A percentile compares a stretch with the other conserved stretches of the same genome.
Conservation (phyloP, 2,113 vertebrate genomes). For the Anoplopoma fimbria region DNA sequence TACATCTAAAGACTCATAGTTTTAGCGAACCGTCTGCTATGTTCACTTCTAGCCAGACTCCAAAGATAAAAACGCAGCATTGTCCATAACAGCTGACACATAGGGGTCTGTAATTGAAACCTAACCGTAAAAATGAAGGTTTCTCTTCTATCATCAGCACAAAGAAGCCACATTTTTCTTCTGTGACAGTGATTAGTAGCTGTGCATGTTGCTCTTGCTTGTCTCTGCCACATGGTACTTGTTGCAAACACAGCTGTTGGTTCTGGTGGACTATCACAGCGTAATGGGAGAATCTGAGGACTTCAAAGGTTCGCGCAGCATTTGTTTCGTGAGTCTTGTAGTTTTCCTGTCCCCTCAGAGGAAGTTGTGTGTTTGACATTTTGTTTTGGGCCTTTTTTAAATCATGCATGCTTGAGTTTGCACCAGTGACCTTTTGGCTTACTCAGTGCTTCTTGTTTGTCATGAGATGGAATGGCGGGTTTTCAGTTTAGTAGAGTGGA, state of each 20-base stretch:
- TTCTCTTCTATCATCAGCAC: slow-evolving; percentile 27
- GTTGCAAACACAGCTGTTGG: slow-evolving; percentile 50
- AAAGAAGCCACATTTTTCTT: slow-evolving; percentile 5
- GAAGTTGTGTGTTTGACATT: slow-evolving; percentile 3
- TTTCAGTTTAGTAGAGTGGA: background rate
- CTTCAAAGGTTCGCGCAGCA: slow-evolving; percentile 31
- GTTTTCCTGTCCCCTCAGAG: slow-evolving; percentile 2
- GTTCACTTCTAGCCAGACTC: background rate
- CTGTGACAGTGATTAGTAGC: slow-evolving; percentile 38
- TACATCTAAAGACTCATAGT: background rate
- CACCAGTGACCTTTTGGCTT: slow-evolving; percentile 12
- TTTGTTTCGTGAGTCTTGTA: slow-evolving; percentile 21
- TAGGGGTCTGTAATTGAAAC: slow-evolving; percentile 25
- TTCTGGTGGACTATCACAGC: slow-evolving; percentile 20
- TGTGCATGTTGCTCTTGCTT: slow-evolving; percentile 8
- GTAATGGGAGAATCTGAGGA: background rate
- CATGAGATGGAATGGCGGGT: background rate
- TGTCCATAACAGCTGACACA: background rate
- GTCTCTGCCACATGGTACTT: slow-evolving; percentile 2
- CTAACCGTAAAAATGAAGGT: background rate
- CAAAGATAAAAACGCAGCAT: background rate
- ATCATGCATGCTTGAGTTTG: slow-evolving; percentile 6
- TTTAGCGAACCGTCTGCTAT: background rate
- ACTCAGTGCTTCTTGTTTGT: background rate
- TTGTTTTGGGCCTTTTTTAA: slow-evolving; percentile 16